These are phyloP conservation scores for Echinometra lucunter DNA, from an alignment of 53 echinoderm and acorn worm species.

Conservation along the genomic window DNA sequence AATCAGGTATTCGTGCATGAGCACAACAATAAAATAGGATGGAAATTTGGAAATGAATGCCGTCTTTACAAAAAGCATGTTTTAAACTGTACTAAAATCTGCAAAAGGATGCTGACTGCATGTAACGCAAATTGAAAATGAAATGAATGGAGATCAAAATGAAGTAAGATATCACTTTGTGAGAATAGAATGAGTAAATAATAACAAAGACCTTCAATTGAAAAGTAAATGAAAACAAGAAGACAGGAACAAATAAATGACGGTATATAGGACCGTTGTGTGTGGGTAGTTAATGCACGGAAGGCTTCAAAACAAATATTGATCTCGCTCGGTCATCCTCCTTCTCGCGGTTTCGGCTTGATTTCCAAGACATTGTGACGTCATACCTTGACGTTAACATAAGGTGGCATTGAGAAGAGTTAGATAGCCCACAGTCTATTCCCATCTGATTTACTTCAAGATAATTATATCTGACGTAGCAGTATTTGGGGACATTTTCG, in stretches of 20 bases:
- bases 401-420: neutral
- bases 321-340: neutral
- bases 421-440: neutral
- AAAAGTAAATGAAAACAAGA: neutral
- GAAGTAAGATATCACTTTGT: neutral
- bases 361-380: slow-evolving; percentile 27
- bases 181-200: neutral
- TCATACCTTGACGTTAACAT: neutral
- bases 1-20: no score
- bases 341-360: neutral
- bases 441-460: neutral
- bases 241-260: slow-evolving; percentile 4
- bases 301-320: slow-evolving; percentile 45
- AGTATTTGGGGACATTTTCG: neutral
- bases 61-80: no score
- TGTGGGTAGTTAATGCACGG: slow-evolving; percentile 38
- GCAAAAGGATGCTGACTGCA: no score
- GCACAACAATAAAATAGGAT: no score
- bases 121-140: no score
- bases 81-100: no score
- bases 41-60: no score
- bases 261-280: neutral
- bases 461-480: neutral
- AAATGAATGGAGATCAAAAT: neutral
- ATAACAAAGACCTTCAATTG: neutral